phyloP scores from a whole-genome alignment of 2,888 invertebrate genomes.

The Drosophila crucigera region DNA sequence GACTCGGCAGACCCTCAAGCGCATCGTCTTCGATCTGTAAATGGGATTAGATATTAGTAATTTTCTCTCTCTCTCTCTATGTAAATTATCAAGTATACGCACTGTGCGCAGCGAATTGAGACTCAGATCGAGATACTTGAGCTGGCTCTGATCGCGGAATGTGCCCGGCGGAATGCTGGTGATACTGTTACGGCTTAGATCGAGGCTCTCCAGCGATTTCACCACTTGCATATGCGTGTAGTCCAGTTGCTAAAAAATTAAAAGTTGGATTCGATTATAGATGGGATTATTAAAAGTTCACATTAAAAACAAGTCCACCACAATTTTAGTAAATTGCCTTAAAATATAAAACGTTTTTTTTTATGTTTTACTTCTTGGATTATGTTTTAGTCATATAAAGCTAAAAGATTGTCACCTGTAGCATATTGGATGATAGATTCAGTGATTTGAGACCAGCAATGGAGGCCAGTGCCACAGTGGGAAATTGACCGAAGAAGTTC shows the following conservation, averaged over 20 bases:
- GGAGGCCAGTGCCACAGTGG: conserved; percentile 90
- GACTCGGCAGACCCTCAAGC: conserved; percentile 91
- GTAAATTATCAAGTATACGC: conserved; percentile 81
- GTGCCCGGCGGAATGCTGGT: conserved; percentile 93
- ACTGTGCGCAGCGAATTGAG: conserved; percentile 95
- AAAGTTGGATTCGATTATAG: neutral
- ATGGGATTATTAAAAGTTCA: neutral
- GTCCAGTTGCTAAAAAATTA: conserved; percentile 89
- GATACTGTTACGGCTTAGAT: conserved; percentile 93
- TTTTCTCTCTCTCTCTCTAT: neutral
- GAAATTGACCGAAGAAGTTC: conserved; percentile 94
- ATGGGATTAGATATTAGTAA: conserved; percentile 36
- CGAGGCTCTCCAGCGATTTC: conserved; percentile 90
- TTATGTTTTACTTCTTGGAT: neutral
- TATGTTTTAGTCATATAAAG: neutral
- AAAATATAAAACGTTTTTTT: neutral
- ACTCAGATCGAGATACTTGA: conserved; percentile 92
- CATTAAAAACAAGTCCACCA: neutral
- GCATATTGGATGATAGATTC: conserved; percentile 94
- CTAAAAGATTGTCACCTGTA: conserved; percentile 88
- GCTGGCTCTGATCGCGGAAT: conserved; percentile 90
- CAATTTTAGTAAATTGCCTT: neutral
- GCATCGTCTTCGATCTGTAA: conserved; percentile 94
- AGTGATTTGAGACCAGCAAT: conserved; percentile 90
- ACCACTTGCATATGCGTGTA: conserved; percentile 90